Evolutionary conservation across 2,113 vertebrate species (phyloP), one percentile per base, ranked within the genome.

Genomic region (Syrmaticus mikado): DNA sequence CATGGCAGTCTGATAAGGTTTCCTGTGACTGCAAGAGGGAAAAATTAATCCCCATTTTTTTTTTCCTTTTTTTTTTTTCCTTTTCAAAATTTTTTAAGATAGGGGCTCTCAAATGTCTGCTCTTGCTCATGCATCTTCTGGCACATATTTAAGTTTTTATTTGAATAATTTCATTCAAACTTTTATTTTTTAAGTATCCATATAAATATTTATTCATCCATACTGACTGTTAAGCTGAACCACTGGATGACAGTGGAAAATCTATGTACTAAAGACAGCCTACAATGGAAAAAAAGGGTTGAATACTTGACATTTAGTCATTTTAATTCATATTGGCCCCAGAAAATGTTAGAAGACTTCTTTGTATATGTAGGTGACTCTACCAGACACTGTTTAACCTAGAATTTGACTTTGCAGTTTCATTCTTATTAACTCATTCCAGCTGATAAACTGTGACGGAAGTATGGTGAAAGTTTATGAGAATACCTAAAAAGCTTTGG

Each of bases 131-230:
- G 50, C 3, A 71, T 7, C 7, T 71, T 74, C 57, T 74, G n/a
- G 3, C 15, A 53, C 1, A 0, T 43, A n/a, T 2, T 2, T 2
- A 64, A 58, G 1, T 57, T 40, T 68, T 20, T 45, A 52, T 41
- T 11, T 24, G 20, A 92, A 67, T 5, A 64, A 68, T 60, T 70
- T 62, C 65, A 53, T 81, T 71, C 8, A n/a, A 55, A 28, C 10
- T 45, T 68, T 22, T 10, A 7, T 30, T 19, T n/a, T 83, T 92
- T 80, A 13, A 18, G 43, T 13, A 3, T 1, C 7, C 3, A 12
- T 4, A 12, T 60, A 11, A 4, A 21, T 64, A 87, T 84, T 82
- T 45, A 8, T 45, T 75, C 78, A 25, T 17, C 27, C 5, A 12
- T 58, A 8, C 7, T 60, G 40, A 15, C 8, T 65, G 9, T 68